Base-by-base conservation (phyloP, 2,888 invertebrate genomes). In the Ochropleura plecta region DNA sequence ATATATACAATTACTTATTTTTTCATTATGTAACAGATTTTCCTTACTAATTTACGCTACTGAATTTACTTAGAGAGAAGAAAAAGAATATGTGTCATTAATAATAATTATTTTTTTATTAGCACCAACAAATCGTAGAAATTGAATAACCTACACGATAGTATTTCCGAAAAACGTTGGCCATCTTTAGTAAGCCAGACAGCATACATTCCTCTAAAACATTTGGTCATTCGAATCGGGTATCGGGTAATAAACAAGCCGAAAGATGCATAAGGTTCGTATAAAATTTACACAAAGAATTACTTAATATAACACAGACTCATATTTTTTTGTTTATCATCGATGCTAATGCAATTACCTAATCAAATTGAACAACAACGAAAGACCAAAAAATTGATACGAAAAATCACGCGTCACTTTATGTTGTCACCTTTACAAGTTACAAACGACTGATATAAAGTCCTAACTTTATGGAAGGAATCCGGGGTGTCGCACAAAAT, bases 211-310 rank as follows among this genome's bases (percentile, higher is more conserved):
- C 20, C 53, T 46, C 53, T 74, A 74, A 79, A 64, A 79, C 48
- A 79, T 70, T 70, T 14, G 63, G 55, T 75, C 75, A 79, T 82
- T 79, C 73, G 70, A 64, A 75, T 79, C 18, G 49, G 59, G 20
- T 73, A 79, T 73, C 62, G 48, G n/a, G 16, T 70, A 68, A 67
- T 60, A 76, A 76, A 76, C 42, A 79, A 70, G 46, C 67, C 53
- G 42, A 79, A 76, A 76, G 66, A 82, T 75, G 72, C 83, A 74
- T 63, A 66, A 70, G 60, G 40, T 42, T 75, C 53, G 60, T 53
- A 73, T 83, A 73, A 68, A 79, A 84, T 84, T 73, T 75, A 81
- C 84, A 84, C 71, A 72, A 78, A 83, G 68, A 73, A 78, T 78
- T 57, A 81, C 74, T 83, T 83, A 83, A 62, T 68, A 78, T 49